phyloP scores from a whole-genome alignment of 2,113 vertebrate species.

The Coturnix japonica region DNA sequence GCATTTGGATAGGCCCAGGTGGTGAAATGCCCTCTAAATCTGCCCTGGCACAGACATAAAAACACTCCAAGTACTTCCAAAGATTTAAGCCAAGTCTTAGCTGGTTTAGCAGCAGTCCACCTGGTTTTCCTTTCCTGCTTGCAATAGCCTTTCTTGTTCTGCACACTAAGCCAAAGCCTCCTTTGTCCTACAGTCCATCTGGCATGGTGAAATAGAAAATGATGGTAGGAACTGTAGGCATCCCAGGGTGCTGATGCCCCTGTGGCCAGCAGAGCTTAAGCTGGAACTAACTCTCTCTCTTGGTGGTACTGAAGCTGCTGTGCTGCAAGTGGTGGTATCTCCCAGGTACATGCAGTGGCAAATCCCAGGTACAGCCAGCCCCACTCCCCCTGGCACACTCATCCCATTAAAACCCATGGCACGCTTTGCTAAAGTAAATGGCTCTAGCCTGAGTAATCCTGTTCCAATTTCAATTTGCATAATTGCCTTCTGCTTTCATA shows the following conservation, averaged over 20 bases:
- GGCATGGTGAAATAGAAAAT: neutral
- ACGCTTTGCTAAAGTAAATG: conserved; percentile 11
- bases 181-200: neutral
- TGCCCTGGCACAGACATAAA: neutral
- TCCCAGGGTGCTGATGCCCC: neutral
- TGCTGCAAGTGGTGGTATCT: neutral
- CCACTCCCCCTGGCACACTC: conserved; percentile 27
- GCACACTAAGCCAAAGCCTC: neutral
- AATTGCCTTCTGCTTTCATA: conserved; percentile 64
- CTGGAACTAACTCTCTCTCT: neutral
- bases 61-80: neutral
- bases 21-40: conserved; percentile 6
- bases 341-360: conserved; percentile 35
- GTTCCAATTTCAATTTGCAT: conserved; percentile 63
- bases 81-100: neutral
- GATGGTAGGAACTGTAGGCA: neutral
- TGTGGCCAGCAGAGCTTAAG: neutral
- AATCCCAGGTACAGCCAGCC: neutral
- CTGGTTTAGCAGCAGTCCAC: neutral
- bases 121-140: neutral
- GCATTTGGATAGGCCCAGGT: neutral
- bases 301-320: neutral
- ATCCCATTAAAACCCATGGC: conserved; percentile 27
- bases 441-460: conserved; percentile 53
- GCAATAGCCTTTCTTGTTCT: neutral